Conservation (phyloP, 2,888 invertebrate species). For the Noctua janthe region DNA sequence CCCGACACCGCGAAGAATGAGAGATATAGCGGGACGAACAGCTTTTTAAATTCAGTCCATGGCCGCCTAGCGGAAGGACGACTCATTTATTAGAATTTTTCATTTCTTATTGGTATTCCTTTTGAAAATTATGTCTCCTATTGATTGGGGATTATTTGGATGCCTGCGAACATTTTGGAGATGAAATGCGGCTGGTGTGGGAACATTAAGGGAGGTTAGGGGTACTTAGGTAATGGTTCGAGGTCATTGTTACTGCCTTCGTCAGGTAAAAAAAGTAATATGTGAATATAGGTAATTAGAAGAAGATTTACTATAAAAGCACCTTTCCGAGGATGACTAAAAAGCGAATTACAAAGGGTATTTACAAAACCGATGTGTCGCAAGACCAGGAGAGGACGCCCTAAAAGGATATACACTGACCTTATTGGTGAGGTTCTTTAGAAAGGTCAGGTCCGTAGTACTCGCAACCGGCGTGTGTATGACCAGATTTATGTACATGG, state of each 20-base stretch:
- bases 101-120: conserved; percentile 73
- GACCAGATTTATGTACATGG: too few relatives aligned
- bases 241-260: background rate
- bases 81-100: conserved; percentile 84
- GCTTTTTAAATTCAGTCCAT: conserved; percentile 86
- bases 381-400: too few relatives aligned
- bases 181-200: background rate
- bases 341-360: too few relatives aligned
- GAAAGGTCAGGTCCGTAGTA: too few relatives aligned
- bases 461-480: too few relatives aligned
- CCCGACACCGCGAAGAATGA: conserved; percentile 79
- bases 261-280: too few relatives aligned
- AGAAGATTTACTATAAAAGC: too few relatives aligned
- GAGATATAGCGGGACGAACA: conserved; percentile 77
- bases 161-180: conserved; percentile 5
- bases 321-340: too few relatives aligned
- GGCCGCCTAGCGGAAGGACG: conserved; percentile 76
- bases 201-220: background rate
- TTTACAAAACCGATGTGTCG: too few relatives aligned
- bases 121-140: conserved; percentile 68
- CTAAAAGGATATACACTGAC: too few relatives aligned
- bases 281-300: too few relatives aligned
- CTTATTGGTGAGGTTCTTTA: too few relatives aligned
- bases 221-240: background rate
- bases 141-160: conserved; percentile 49